Base-by-base conservation (phyloP, 2,113 vertebrate species). In the Scytalopus superciliaris region DNA sequence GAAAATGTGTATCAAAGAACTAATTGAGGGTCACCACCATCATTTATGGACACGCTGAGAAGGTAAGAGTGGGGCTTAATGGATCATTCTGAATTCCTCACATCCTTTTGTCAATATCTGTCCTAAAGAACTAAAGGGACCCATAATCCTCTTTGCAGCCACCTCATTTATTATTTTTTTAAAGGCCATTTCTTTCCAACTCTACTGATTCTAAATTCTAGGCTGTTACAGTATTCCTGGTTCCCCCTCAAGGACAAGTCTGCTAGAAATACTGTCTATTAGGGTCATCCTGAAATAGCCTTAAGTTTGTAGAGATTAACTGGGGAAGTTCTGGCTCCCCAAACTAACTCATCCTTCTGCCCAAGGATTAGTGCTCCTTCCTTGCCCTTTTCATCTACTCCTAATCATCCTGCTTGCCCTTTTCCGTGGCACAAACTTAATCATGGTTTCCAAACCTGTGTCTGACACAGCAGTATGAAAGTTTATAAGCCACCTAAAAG, bases 21-120 rank as follows among this genome's bases (percentile, higher is more conserved):
- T 67, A 60, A 40, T 47, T 4, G 64, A 86, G 59, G 88, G 63
- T 92, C 80, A 89, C 80, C 33, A 84, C 60, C 80, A 78, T 95
- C 83, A 89, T 94, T 96, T 92, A 59, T 89, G 80, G 85, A 78
- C 11, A 31, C 13, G 23, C 45, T 81, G 35, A 1, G 19, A 75
- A 31, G 33, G 5, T 59, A 62, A 77, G 39, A 77, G 12, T 3
- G 30, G 31, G 10, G 4, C 40, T 47, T 47, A 86, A 81, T 44
- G 86, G 68, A 72, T 92, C 52, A 22, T 90, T 78, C 42, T 18
- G 64, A 94, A 92, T 95, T 92, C 47, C 78, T 84, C 68, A 37
- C 56, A 67, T 87, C 50, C 22, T 90, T 86, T 84, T 89, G 83
- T 94, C 89, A 74, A 81, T 93, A 96, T 59, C 83, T 84, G 86